Evolutionary conservation across 2,797 vertebrate genomes (phyloP).

Genomic region (Clarias pachynema): DNA sequence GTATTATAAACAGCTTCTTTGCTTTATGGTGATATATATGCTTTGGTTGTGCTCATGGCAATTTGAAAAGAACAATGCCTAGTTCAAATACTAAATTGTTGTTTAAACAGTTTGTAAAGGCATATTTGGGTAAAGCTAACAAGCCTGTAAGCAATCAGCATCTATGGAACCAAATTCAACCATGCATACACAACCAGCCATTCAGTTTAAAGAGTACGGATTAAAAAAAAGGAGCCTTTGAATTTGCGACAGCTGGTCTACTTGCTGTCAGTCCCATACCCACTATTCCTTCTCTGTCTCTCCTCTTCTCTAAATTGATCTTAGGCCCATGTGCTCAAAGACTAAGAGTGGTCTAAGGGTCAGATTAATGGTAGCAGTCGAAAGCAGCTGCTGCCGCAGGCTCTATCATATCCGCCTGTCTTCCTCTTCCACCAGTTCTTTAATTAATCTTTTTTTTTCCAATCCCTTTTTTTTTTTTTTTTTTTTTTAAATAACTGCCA

Average conservation of each 20-base stretch:
- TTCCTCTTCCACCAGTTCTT: constrained; percentile 4
- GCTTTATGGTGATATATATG: not conserved
- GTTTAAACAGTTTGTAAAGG: not conserved
- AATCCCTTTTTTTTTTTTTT: not conserved
- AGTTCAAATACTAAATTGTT: constrained; percentile 8
- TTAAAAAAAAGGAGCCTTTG: constrained; percentile 27
- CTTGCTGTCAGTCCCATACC: constrained; percentile 40
- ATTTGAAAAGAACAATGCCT: not conserved
- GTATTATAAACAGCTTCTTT: not conserved
- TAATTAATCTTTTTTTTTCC: not conserved
- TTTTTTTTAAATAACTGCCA: not conserved
- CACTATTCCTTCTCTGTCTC: constrained; percentile 35
- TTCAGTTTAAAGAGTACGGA: constrained; percentile 2
- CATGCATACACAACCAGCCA: not conserved
- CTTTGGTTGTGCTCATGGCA: not conserved
- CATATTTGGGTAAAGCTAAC: not conserved
- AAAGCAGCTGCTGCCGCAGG: constrained; percentile 52
- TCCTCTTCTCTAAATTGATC: constrained; percentile 42
- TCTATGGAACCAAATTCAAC: not conserved
- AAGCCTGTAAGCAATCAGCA: constrained; percentile 5
- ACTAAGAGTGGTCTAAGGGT: constrained; percentile 29
- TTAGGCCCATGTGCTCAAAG: constrained; percentile 34
- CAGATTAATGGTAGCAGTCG: constrained; percentile 40
- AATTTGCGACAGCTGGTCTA: constrained; percentile 44
- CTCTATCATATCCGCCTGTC: constrained; percentile 13